Conservation (phyloP, 1,140 invertebrate genomes). For the Drosophila murphyi region DNA sequence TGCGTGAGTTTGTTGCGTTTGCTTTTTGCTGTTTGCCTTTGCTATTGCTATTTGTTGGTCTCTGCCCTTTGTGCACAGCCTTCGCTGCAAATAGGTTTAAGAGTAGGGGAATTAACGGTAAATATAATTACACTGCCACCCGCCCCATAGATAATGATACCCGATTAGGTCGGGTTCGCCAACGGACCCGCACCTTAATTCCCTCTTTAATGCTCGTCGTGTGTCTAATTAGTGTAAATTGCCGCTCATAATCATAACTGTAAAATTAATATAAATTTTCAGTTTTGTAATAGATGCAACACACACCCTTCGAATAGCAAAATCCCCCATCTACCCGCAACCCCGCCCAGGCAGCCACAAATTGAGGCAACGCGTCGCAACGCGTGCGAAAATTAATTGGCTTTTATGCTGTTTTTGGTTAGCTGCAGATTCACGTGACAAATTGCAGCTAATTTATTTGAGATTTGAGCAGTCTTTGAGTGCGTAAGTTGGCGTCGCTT, state of each 20-base stretch:
- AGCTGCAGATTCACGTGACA: slow-evolving; percentile 52
- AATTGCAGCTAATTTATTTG: slow-evolving; percentile 61
- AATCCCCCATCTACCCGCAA: not conserved
- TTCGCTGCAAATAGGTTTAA: slow-evolving; percentile 51
- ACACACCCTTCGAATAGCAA: slow-evolving; percentile 9
- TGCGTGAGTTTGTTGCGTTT: slow-evolving; percentile 29
- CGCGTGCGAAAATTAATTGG: slow-evolving; percentile 42
- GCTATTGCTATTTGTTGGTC: slow-evolving; percentile 12
- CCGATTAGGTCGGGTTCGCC: slow-evolving; percentile 21
- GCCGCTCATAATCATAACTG: slow-evolving; percentile 71
- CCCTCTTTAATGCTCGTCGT: slow-evolving; percentile 46
- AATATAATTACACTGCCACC: slow-evolving; percentile 66
- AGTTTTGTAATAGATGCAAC: slow-evolving; percentile 32
- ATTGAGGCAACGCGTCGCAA: slow-evolving; percentile 1
- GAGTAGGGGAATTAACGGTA: slow-evolving; percentile 60
- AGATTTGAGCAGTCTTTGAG: slow-evolving; percentile 28
- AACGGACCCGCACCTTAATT: slow-evolving; percentile 30
- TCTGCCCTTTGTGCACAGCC: slow-evolving; percentile 36
- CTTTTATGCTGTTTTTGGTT: slow-evolving; percentile 19
- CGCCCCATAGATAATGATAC: not conserved
- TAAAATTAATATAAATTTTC: slow-evolving; percentile 74
- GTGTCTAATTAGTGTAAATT: slow-evolving; percentile 75
- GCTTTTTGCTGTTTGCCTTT: slow-evolving; percentile 13
- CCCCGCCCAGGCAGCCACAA: slow-evolving; percentile 7
- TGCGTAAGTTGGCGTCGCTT: slow-evolving; percentile 23